These are phyloP conservation scores for Galleria mellonella DNA, from an alignment of 1,140 invertebrate genomes.

Conservation along the genomic window DNA sequence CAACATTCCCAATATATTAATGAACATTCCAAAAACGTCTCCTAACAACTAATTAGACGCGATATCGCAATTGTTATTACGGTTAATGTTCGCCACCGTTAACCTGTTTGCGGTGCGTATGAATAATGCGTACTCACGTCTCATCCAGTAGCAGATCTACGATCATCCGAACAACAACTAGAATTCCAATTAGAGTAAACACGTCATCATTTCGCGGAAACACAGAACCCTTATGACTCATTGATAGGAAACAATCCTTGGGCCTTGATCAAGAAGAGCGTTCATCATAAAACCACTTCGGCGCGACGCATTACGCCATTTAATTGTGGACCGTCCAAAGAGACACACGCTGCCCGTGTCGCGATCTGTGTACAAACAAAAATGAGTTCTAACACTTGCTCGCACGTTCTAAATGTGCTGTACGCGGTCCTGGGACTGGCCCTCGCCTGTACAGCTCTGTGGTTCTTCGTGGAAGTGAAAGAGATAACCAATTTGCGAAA, in stretches of 20 bases:
- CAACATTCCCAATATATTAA: too few species aligned
- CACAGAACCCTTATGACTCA: conserved; percentile 4
- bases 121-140: too few species aligned
- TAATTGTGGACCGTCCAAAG: conserved; percentile 1
- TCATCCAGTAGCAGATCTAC: too few species aligned
- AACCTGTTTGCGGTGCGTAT: too few species aligned
- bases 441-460: conserved; percentile 38
- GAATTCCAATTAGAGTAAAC: conserved; percentile 1
- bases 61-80: too few species aligned
- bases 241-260: conserved; percentile 1
- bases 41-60: too few species aligned
- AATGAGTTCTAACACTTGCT: conserved; percentile 8
- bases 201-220: conserved; percentile 1
- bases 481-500: conserved; percentile 48
- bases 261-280: conserved; percentile 5
- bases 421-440: conserved; percentile 39
- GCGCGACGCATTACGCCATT: conserved; percentile 4
- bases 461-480: conserved; percentile 57
- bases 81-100: too few species aligned
- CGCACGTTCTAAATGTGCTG: conserved; percentile 47
- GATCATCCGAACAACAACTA: neutral
- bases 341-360: neutral
- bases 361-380: conserved; percentile 2
- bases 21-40: too few species aligned
- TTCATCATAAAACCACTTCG: conserved; percentile 1